Evolutionary conservation across 2,113 vertebrate species (phyloP), one percentile per base, ranked within the genome.

Genomic region (Rynchops niger): DNA sequence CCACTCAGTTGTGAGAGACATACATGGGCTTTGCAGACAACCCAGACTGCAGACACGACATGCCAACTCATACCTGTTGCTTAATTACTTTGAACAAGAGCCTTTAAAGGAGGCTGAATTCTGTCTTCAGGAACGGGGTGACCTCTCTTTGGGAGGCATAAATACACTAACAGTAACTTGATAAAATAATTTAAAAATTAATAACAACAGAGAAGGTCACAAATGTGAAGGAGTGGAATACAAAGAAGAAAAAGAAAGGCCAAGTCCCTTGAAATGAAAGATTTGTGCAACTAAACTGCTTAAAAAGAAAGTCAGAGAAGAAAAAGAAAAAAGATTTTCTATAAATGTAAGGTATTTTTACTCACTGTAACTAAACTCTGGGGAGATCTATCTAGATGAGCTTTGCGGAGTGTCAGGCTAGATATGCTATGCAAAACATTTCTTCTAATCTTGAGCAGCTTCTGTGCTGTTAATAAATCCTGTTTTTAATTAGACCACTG

Each of bases 401-500:
- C 59, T 94, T 94, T 0, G 1, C 43, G 65, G 63, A 91, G 22
- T 74, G 67, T 63, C 85, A 93, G 66, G 59, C 30, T 74, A 78
- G 74, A 79, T 86, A 81, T 27, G 16, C 55, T 83, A 73, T 66
- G 74, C 81, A 95, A 95, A 95, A 91, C 26, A 82, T 62, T 78
- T 80, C 47, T 86, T 93, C 84, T 94, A 79, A 91, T 90, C 71
- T 94, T 82, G 26, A 90, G 40, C 80, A 76, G 43, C 34, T 95
- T 92, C 83, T 86, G 38, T 79, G 72, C 56, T 90, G 65, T 90
- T 95, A 91, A 95, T 97, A 96, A 94, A 95, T 88, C 71, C 66
- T 82, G 13, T 5, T 69, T 94, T 93, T 96, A 97, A 97, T 97
- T 96, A 96, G 84, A 96, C 53, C 93, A 97, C 95, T 96, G 88